Evolutionary conservation across 2,113 vertebrate species (phyloP).

Genomic region (Dinomys branickii): DNA sequence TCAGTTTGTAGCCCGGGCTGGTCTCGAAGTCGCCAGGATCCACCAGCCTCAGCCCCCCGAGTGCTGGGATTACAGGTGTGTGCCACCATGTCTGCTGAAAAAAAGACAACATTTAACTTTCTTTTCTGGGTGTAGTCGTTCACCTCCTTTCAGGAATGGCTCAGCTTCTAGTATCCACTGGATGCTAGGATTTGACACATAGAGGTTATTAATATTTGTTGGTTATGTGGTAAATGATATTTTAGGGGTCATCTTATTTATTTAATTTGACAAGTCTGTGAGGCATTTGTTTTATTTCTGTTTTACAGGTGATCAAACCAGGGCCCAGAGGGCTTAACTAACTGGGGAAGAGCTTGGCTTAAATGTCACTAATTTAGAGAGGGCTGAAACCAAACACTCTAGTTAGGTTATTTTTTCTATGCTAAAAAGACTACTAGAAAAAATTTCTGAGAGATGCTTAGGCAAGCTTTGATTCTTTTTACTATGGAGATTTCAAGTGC

Average conservation of each 20-base stretch:
- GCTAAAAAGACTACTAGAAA: conserved; percentile 34
- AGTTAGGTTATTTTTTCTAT: neutral
- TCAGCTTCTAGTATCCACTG: neutral
- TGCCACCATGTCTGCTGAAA: neutral
- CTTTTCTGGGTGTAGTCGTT: neutral
- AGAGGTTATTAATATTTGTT: conserved; percentile 18
- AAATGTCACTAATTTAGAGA: neutral
- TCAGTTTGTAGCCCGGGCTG: neutral
- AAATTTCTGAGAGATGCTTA: conserved; percentile 1
- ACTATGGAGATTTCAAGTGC: neutral
- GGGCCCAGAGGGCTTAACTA: neutral
- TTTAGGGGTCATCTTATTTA: neutral
- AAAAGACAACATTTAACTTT: neutral
- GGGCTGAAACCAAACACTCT: neutral
- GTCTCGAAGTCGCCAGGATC: neutral
- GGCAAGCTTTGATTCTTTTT: neutral
- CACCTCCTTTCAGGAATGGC: conserved; percentile 7
- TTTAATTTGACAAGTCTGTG: neutral
- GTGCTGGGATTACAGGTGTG: neutral
- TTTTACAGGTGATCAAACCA: conserved; percentile 7
- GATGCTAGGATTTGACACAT: conserved; percentile 6
- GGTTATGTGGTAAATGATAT: neutral
- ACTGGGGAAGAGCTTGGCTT: neutral
- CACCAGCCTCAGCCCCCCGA: neutral
- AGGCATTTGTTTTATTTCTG: neutral